phyloP scores from a whole-genome alignment of 2,888 invertebrate species.

The Drepanosiphum platanoidis region DNA sequence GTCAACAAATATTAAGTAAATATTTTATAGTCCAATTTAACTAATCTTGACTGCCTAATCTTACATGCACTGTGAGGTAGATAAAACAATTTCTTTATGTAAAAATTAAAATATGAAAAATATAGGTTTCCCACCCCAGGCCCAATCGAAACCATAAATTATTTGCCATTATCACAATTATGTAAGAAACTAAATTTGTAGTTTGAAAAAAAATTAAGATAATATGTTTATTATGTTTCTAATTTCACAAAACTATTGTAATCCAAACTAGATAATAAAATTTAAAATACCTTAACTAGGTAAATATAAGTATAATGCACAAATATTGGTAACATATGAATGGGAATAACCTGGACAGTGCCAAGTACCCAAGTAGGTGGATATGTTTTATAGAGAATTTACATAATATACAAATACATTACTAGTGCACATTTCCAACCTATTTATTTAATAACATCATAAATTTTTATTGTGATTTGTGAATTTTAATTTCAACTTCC shows the following conservation, averaged over 20 bases:
- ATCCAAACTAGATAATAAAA: background rate
- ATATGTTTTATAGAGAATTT: background rate
- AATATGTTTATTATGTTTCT: background rate
- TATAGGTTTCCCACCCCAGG: too few relatives aligned
- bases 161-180: too few relatives aligned
- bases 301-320: background rate
- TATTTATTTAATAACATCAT: background rate
- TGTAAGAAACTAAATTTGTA: too few relatives aligned
- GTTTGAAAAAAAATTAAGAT: too few relatives aligned
- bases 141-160: too few relatives aligned
- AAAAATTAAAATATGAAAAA: too few relatives aligned
- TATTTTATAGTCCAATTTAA: too few relatives aligned
- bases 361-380: background rate
- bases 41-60: too few relatives aligned
- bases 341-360: background rate
- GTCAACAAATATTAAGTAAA: too few relatives aligned
- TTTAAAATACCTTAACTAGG: background rate
- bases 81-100: too few relatives aligned
- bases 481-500: conserved; percentile 36
- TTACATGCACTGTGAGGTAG: too few relatives aligned
- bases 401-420: background rate
- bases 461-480: conserved; percentile 19
- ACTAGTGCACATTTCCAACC: background rate
- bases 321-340: background rate
- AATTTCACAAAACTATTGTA: background rate